Evolutionary conservation across 2,113 vertebrate species (phyloP), one percentile per base, ranked within the genome.

Genomic region (Caracal caracal): DNA sequence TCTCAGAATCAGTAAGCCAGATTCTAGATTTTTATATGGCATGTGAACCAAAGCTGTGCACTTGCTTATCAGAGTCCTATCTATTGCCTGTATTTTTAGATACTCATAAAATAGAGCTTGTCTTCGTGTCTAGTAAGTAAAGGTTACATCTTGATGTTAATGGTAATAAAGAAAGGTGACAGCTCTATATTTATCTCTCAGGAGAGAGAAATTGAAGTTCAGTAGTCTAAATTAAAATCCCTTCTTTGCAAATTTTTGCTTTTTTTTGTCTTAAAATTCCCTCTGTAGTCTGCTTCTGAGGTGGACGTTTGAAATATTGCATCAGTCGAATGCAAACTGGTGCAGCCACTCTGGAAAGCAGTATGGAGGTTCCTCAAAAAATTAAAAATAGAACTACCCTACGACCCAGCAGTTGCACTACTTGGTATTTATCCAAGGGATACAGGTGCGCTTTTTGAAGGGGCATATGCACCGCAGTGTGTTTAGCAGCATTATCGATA

Each of bases 51-150:
- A 83, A n/a, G 37, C 56, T 51, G 28, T 37, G 56, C 65, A 65
- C 43, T 71, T 15, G 65, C 15, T 71, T 61, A 11, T n/a, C 19
- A 22, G 61, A 84, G 33, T 28, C 37, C 59, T 71, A 28, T 49
- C 33, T 63, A 19, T 17, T 78, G 35, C 37, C 40, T 17, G 2
- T 90, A 73, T 70, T 82, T 96, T 90, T 47, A 70, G 40, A 20
- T 73, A 20, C 6, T 94, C 19, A 49, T 71, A 70, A 84, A 68
- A 35, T 20, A 33, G 65, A n/a, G 8, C 33, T 75, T 35, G 28
- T 65, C 73, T 96, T 95, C 40, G 49, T 79, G 33, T 65, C 19
- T 94, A 33, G 11, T 75, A 92, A 85, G 40, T 88, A 70, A 70
- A 71, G 13, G 6, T 33, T 86, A 10, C 75, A 11, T 70, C 63